A percentile compares a stretch with the other conserved stretches of the same genome.
These are phyloP conservation scores for Paradisaea rubra DNA, from an alignment of 2,113 vertebrate species.

Conservation along the genomic window DNA sequence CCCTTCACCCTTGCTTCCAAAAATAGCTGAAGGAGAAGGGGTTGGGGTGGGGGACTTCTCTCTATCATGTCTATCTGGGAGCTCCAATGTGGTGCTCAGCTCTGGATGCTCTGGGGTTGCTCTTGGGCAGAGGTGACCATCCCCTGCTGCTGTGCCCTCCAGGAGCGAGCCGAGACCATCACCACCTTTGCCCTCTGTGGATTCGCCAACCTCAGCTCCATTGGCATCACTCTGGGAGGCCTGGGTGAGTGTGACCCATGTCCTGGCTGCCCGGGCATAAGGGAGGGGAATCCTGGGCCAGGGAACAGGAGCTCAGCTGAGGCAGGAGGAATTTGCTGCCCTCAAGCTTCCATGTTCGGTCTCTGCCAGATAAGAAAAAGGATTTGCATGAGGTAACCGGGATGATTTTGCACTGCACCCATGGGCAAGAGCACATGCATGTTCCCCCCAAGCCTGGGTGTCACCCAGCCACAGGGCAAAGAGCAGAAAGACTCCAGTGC, in stretches of 20 bases:
- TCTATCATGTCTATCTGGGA: not conserved
- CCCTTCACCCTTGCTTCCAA: not conserved
- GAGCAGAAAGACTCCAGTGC: not conserved
- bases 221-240: constrained; percentile 89
- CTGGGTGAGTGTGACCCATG: constrained; percentile 73
- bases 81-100: not conserved
- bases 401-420: not conserved
- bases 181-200: constrained; percentile 88
- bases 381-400: not conserved
- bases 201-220: constrained; percentile 90
- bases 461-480: not conserved
- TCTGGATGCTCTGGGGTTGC: not conserved
- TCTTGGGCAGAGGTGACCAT: not conserved
- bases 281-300: not conserved
- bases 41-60: not conserved
- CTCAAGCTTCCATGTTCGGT: accelerated
- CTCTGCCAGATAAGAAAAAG: not conserved
- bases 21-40: not conserved
- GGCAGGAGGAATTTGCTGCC: not conserved
- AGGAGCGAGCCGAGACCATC: constrained; percentile 87
- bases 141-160: not conserved
- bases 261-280: not conserved
- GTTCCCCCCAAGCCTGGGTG: not conserved
- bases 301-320: not conserved
- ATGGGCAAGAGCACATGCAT: accelerated